Conservation (phyloP, 2,113 vertebrate genomes). For the Ailuropoda melanoleuca region DNA sequence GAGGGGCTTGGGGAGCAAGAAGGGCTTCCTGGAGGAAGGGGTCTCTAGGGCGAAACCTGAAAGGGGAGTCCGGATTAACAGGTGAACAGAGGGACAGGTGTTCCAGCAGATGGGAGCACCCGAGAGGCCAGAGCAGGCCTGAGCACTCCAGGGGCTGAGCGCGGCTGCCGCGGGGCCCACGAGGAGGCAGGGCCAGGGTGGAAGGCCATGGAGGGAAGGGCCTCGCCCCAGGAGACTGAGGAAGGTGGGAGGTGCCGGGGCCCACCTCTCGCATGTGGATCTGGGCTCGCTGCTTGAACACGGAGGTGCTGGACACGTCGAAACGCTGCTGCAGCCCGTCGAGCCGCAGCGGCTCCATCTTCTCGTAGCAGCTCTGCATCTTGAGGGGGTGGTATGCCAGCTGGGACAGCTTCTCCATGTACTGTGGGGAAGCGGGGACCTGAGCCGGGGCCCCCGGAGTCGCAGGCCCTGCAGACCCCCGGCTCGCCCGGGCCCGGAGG, state of each 20-base stretch:
- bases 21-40: background rate
- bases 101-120: background rate
- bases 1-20: background rate
- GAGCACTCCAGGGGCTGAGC: accelerated
- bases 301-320: conserved; percentile 91
- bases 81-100: background rate
- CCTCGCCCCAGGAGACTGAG: accelerated
- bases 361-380: conserved; percentile 97
- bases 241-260: background rate
- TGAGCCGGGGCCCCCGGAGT: accelerated
- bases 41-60: background rate
- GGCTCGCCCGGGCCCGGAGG: background rate
- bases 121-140: background rate
- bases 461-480: background rate
- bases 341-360: conserved; percentile 94
- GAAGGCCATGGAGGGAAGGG: accelerated
- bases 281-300: conserved; percentile 96
- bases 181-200: background rate
- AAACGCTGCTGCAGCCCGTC: conserved; percentile 97
- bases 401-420: conserved; percentile 96
- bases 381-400: conserved; percentile 97
- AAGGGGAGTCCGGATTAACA: background rate
- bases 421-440: conserved; percentile 78
- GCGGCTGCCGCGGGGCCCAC: accelerated
- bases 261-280: conserved; percentile 97